Evolutionary conservation across 2,113 vertebrate species (phyloP), one percentile per base, ranked within the genome.

Genomic region (Elaphurus davidianus): DNA sequence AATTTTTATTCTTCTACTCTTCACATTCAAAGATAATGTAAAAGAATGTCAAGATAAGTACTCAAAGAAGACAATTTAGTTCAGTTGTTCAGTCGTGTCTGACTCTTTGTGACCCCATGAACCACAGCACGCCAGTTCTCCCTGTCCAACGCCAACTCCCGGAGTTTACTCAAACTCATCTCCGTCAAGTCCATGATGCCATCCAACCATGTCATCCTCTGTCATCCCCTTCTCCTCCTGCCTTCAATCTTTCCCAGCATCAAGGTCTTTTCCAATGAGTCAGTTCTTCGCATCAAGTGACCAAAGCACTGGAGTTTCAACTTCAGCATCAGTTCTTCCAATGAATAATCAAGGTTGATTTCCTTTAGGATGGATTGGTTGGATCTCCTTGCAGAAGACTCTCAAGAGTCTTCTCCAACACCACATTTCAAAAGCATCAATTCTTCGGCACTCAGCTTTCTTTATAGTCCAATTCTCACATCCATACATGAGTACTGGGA

Each of bases 61-160:
- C 14, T 55, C 43, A 92, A 45, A 82, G 36, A 62, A 76, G 40
- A 50, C 7, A 92, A 10, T 1, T 67, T n/a, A 71, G n/a, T 71
- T 71, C 64, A 36, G n/a, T 36, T 0, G 0, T 5, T 71, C n/a
- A 71, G n/a, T 71, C 19, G 5, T 21, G n/a, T 36, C 64, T 5
- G 9, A 71, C 9, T 36, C n/a, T 54, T 54, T 71, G 64, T 0
- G 9, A 71, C 19, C 7, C 64, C 64, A 71, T 71, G n/a, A 19
- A 71, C n/a, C 23, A 9, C n/a, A 71, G 19, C 64, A 71, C 9
- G 0, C n/a, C n/a, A 71, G n/a, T n/a, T 9, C 64, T 71, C n/a
- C n/a, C 64, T 71, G n/a, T 36, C 64, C 64, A 36, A 1, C 2
- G 11, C 64, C 64, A 36, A 71, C 16, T 71, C n/a, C n/a, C 4